Evolutionary conservation across 2,888 invertebrate genomes (phyloP), one percentile per base, ranked within the genome.

Genomic region (Drosophila gaucha): DNA sequence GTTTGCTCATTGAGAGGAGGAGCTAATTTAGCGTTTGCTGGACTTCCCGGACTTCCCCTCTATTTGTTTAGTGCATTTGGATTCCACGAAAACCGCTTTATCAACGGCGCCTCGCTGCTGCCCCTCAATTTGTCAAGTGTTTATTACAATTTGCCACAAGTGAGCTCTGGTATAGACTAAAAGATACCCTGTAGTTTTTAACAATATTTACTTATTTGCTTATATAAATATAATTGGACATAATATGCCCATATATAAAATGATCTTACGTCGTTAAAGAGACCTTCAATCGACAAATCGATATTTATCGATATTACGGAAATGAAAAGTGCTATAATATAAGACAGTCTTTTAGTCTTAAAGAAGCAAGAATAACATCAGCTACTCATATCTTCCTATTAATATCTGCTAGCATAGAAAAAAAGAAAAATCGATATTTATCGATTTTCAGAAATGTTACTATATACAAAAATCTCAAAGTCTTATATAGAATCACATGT

Each of bases 51-150:
- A 60, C n/a, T 67, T 67, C 24, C 43, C 60, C 22, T 26, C 4
- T 46, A 39, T 62, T 63, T 51, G 50, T 44, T 67, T 44, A 51
- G 38, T 56, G 47, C 58, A 59, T 56, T 49, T 24, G 24, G 26
- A 52, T 74, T 76, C 62, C 57, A 49, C 20, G 63, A 76, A 74
- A 58, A 16, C 50, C 50, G 47, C 41, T 49, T 58, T 62, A 77
- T 63, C 60, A 54, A 36, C 10, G 64, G 55, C 65, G 55, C 44
- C 62, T 58, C 35, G 59, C 51, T 58, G 38, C 58, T 51, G 69
- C n/a, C 51, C 47, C 31, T 14, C 69, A 60, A 52, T 55, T 57
- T 67, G 57, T 72, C 73, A 77, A 72, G 77, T 74, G 73, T 38
- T 59, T 63, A 41, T 67, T 33, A 44, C 35, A 24, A 16, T 16